Evolutionary conservation across 2,113 vertebrate species (phyloP).

Genomic region (Grammomys surdaster): DNA sequence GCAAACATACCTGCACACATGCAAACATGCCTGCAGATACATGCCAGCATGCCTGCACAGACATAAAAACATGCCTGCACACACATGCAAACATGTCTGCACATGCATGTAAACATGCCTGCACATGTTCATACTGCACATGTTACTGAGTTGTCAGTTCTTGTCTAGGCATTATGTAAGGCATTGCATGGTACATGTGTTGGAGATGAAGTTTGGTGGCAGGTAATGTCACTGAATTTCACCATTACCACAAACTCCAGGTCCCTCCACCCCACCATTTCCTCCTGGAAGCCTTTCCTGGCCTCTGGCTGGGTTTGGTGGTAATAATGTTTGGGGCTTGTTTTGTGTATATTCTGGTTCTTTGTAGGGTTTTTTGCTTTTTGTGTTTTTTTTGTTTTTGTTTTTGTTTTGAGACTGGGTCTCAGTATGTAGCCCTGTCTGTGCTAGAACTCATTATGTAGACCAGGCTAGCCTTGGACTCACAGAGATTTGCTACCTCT

Average conservation of each 20-base stretch:
- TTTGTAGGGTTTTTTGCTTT: not conserved
- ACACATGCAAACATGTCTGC: not conserved
- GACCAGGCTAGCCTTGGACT: not conserved
- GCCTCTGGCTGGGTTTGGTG: not conserved
- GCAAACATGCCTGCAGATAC: too few relatives aligned
- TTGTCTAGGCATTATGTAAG: not conserved
- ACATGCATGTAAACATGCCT: not conserved
- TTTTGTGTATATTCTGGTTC: not conserved
- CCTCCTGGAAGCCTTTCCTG: constrained; percentile 10
- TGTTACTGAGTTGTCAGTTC: not conserved
- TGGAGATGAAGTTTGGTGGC: not conserved
- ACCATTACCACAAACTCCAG: not conserved
- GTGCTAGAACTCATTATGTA: not conserved
- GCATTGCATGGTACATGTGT: not conserved
- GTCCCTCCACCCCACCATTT: not conserved
- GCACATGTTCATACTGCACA: not conserved
- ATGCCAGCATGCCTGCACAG: not conserved
- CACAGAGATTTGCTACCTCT: not conserved
- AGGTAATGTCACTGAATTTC: not conserved
- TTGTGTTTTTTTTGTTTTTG: not conserved
- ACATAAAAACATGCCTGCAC: too few relatives aligned
- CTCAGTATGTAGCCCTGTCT: not conserved
- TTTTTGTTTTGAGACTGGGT: not conserved
- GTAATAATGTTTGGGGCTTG: not conserved
- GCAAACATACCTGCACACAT: too few relatives aligned